Percentiles rank a stretch among this genome's conserved stretches.
phyloP scores from a whole-genome alignment of 1,140 invertebrate species.

The Euwallacea fornicatus region DNA sequence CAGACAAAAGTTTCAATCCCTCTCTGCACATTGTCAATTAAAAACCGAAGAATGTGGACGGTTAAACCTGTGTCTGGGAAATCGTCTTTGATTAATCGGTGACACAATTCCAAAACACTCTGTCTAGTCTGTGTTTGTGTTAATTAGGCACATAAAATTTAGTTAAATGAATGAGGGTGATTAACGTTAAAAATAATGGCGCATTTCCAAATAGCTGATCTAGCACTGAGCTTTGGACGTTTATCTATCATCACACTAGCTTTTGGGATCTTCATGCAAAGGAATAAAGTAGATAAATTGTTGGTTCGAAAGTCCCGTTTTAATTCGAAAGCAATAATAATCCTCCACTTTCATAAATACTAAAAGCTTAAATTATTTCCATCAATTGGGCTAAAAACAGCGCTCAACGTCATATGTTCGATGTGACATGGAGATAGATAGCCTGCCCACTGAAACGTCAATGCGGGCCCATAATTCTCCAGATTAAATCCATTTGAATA shows the following conservation, averaged over 20 bases:
- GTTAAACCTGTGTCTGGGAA: conserved; percentile 7
- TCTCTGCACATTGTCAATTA: conserved; percentile 16
- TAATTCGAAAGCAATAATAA: too few species aligned
- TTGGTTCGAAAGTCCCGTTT: too few species aligned
- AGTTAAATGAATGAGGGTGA: conserved; percentile 17
- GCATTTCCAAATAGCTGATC: too few species aligned
- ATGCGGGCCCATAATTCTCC: conserved; percentile 26
- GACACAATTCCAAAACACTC: conserved; percentile 25
- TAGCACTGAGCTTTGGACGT: too few species aligned
- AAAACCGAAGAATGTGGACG: conserved; percentile 17
- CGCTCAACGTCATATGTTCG: conserved; percentile 1
- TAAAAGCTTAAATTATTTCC: conserved; percentile 6
- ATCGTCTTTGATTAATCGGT: conserved; percentile 22
- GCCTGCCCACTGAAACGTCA: conserved; percentile 22
- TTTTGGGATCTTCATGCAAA: too few species aligned
- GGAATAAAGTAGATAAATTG: too few species aligned
- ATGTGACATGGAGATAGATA: conserved; percentile 23
- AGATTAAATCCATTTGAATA: conserved; percentile 30
- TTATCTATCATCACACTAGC: too few species aligned
- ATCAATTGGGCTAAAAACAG: conserved; percentile 3
- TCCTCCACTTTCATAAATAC: too few species aligned
- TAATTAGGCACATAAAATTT: conserved; percentile 26
- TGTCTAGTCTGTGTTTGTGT: conserved; percentile 14
- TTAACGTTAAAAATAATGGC: conserved; percentile 11
- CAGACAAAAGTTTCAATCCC: background rate